Conservation (phyloP, 2,888 invertebrate genomes). For the Euspilapteryx auroguttella region DNA sequence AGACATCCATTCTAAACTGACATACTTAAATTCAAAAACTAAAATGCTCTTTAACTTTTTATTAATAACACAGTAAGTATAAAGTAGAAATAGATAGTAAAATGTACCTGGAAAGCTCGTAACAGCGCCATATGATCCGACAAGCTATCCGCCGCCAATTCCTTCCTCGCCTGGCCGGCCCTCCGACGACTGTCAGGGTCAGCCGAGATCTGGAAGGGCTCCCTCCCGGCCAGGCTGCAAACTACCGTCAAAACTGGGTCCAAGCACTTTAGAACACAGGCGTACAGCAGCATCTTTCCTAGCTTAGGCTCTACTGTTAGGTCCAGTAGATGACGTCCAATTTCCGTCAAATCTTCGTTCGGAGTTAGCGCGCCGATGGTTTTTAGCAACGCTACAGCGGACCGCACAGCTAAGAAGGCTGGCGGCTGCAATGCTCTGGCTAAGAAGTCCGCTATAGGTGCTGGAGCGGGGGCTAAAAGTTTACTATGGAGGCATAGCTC, state of each 20-base stretch:
- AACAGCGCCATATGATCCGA: slow-evolving; percentile 92
- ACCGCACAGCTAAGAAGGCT: slow-evolving; percentile 71
- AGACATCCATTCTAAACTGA: too few species aligned
- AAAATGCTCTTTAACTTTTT: too few species aligned
- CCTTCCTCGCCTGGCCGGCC: slow-evolving; percentile 65
- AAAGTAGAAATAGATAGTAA: too few species aligned
- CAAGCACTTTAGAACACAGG: slow-evolving; percentile 87
- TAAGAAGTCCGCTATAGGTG: slow-evolving; percentile 81
- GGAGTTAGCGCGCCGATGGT: slow-evolving; percentile 84
- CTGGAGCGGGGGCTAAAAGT: slow-evolving; percentile 72
- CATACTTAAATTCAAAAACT: too few species aligned
- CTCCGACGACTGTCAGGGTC: slow-evolving; percentile 68
- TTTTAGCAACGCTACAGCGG: slow-evolving; percentile 69
- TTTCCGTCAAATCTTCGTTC: slow-evolving; percentile 83
- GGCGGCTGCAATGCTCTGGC: slow-evolving; percentile 87
- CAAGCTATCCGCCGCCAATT: slow-evolving; percentile 73
- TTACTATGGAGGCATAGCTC: slow-evolving; percentile 89
- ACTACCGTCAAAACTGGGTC: slow-evolving; percentile 92
- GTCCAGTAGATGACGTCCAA: slow-evolving; percentile 89
- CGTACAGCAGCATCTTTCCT: slow-evolving; percentile 89
- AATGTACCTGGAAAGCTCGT: slow-evolving; percentile 80
- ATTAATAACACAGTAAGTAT: too few species aligned
- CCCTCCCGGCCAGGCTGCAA: slow-evolving; percentile 76
- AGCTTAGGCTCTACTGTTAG: slow-evolving; percentile 89
- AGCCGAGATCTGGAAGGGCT: slow-evolving; percentile 77